Conservation (phyloP, 2,797 vertebrate genomes). For the Cynodonichthys magdalenae region DNA sequence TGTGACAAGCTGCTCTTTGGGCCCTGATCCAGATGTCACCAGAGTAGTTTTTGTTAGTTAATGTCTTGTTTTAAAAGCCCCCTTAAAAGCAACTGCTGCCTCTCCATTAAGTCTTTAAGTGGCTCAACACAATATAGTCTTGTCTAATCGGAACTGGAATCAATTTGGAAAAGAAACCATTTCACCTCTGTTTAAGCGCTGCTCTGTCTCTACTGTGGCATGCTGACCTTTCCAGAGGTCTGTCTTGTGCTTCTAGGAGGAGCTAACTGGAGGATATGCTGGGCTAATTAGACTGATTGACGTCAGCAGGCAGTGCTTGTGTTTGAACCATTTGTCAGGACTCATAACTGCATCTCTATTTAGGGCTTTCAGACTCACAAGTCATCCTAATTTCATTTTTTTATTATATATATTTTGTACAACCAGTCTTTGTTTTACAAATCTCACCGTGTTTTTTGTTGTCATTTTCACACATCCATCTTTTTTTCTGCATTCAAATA, state of each 20-base stretch:
- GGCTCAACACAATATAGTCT: conserved; percentile 77
- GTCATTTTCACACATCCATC: conserved; percentile 21
- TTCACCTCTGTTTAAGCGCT: conserved; percentile 81
- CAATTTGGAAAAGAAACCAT: conserved; percentile 83
- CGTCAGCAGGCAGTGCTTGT: conserved; percentile 72
- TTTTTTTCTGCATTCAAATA: background rate
- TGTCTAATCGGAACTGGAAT: conserved; percentile 80
- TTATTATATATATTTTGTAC: background rate
- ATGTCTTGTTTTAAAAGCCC: conserved; percentile 72
- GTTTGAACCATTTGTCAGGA: conserved; percentile 71
- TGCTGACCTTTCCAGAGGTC: conserved; percentile 83
- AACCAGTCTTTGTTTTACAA: conserved; percentile 12
- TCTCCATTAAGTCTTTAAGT: conserved; percentile 67
- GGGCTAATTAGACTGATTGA: conserved; percentile 78
- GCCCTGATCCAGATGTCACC: conserved; percentile 68
- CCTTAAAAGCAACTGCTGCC: conserved; percentile 65
- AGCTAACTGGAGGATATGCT: conserved; percentile 67
- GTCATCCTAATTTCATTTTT: conserved; percentile 40
- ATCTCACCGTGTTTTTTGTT: background rate
- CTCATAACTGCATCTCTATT: conserved; percentile 54
- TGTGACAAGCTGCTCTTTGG: conserved; percentile 44
- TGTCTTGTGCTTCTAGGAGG: conserved; percentile 69
- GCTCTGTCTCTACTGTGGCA: conserved; percentile 78
- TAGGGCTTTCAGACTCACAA: conserved; percentile 24
- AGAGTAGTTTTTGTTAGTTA: conserved; percentile 74